These are phyloP conservation scores for Macquaria ambigua DNA, from an alignment of 2,113 vertebrate genomes.

Conservation along the genomic window DNA sequence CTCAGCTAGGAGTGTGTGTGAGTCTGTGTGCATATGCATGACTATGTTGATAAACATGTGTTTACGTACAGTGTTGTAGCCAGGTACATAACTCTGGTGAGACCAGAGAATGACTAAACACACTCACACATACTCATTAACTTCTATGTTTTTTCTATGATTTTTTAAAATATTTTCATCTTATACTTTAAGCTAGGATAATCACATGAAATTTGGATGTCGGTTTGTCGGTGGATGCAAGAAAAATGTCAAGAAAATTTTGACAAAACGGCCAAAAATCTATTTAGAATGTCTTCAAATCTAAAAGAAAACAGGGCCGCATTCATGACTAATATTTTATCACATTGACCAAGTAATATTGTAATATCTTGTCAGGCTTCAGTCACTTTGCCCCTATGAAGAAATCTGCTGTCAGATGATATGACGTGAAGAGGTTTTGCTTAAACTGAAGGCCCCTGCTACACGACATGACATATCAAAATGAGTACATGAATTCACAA, in stretches of 20 bases:
- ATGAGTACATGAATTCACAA: background rate
- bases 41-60: slow-evolving; percentile 26
- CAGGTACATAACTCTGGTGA: background rate
- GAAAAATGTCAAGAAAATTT: background rate
- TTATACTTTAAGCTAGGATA: background rate
- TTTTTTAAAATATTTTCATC: background rate
- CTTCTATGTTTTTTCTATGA: background rate
- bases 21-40: slow-evolving; percentile 22
- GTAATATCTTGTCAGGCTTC: background rate
- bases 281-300: background rate
- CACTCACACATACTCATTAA: background rate
- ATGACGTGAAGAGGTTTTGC: background rate
- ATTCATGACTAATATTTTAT: background rate
- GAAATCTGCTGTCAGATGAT: background rate
- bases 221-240: background rate
- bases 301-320: background rate
- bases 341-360: background rate
- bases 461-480: background rate
- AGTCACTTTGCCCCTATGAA: background rate
- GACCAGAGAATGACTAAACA: background rate
- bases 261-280: background rate
- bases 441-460: background rate
- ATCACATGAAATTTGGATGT: background rate
- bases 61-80: slow-evolving; percentile 1
- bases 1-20: slow-evolving; percentile 6